phyloP scores from a whole-genome alignment of 92 coral and sea anemone genomes.

The Umimayanthus chanpuru region DNA sequence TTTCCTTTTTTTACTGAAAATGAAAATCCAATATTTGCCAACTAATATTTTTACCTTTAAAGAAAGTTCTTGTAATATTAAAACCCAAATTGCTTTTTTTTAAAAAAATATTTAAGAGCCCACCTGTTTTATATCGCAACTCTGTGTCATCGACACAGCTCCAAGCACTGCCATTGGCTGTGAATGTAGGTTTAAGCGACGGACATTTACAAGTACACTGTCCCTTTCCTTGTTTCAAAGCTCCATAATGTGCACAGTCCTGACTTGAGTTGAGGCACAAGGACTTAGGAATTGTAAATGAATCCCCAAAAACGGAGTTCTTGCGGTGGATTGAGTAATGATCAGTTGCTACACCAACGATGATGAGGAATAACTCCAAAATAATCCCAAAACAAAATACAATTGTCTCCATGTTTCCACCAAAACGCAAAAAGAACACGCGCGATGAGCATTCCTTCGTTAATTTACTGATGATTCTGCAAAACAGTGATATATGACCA shows the following conservation, averaged over 20 bases:
- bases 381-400: not conserved
- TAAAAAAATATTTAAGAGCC: not conserved
- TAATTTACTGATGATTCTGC: too few species aligned
- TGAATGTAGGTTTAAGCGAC: not conserved
- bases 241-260: slow-evolving; percentile 14
- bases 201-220: slow-evolving; percentile 27
- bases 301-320: slow-evolving; percentile 10
- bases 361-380: not conserved
- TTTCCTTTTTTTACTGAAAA: too few species aligned
- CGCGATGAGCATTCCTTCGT: not conserved
- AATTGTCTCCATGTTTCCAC: not conserved
- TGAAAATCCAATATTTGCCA: too few species aligned
- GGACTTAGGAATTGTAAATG: slow-evolving; percentile 8
- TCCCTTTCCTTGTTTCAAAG: not conserved
- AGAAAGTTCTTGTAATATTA: not conserved
- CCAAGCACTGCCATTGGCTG: slow-evolving; percentile 7
- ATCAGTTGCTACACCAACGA: not conserved
- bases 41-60: too few species aligned
- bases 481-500: not conserved
- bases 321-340: slow-evolving; percentile 37
- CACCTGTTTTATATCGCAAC: slow-evolving; percentile 10
- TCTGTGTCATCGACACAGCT: slow-evolving; percentile 37
- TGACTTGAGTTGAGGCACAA: not conserved
- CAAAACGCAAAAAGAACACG: not conserved
- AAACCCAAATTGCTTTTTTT: not conserved